Percentiles rank a stretch among this genome's conserved stretches.
phyloP scores from a whole-genome alignment of 2,113 vertebrate genomes.

The Caracal caracal region DNA sequence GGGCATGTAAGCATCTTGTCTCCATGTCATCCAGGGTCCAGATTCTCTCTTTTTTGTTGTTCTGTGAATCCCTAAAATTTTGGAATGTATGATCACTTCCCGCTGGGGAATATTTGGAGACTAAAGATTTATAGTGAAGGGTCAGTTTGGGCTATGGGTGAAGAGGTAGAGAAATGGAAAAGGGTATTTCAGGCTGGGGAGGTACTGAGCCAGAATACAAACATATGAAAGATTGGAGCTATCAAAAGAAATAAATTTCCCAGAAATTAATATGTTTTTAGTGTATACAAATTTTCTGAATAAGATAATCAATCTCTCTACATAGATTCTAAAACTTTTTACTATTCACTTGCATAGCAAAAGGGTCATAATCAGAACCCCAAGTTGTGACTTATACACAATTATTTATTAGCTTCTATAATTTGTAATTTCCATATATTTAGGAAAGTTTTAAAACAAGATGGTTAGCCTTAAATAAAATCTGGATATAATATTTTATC shows the following conservation, averaged over 20 bases:
- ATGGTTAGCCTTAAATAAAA: neutral
- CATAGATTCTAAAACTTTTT: neutral
- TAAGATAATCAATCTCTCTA: neutral
- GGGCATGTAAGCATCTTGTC: neutral
- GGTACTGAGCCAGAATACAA: neutral
- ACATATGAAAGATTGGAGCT: neutral
- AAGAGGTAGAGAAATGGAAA: neutral
- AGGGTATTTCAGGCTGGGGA: neutral
- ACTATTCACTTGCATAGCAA: neutral
- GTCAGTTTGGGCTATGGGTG: rapidly evolving
- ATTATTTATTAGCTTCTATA: neutral
- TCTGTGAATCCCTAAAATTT: neutral
- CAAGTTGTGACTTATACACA: neutral
- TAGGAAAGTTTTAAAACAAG: neutral
- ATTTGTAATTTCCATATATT: neutral
- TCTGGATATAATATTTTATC: neutral
- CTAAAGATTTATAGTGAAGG: neutral
- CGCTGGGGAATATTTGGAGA: neutral
- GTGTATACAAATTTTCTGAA: neutral
- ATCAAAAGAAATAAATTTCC: neutral
- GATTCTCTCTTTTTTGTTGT: neutral
- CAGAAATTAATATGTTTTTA: neutral
- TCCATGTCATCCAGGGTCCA: neutral
- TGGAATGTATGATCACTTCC: neutral
- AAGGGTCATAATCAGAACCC: neutral